Evolutionary conservation across 2,113 vertebrate species (phyloP), one percentile per base, ranked within the genome.

Genomic region (Phoxinus phoxinus): DNA sequence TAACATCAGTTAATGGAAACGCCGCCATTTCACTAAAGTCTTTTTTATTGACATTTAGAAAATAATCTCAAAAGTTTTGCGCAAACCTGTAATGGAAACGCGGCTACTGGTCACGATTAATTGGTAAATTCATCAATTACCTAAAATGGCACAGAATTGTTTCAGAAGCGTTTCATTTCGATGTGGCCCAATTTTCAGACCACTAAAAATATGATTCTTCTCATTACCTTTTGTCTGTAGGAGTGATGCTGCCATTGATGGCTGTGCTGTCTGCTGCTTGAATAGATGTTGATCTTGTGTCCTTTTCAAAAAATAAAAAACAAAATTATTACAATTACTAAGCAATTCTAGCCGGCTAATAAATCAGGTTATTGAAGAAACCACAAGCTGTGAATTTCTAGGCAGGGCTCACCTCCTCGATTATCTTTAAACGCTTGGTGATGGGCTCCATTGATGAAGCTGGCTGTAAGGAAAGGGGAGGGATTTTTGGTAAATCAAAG

Each of bases 241-340:
- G 98, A 0, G 96, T 99, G 93, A 99, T 96, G 91, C 94, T 99
- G 93, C 98, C 98, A 53, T 99, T 99, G 89, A 99, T 95, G 5
- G 98, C 98, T 17, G 98, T 99, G 94, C 97, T 99, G 94, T 99
- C 98, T 86, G 98, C 98, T 86, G 98, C 97, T 92, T 99, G 98
- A 91, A 99, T 99, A 71, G 98, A 99, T 13, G 98, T 98, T 30
- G 97, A 98, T 72, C 97, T 95, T 1, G 97, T 96, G 90, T 97
- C 98, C 97, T 99, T 88, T 41, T 87, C 25, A 84, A 83, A 87
- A 87, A 32, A 69, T 81, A 90, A 86, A 78, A 27, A 2, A 74
- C 48, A 35, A 32, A 9, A 81, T 4, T n/a, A 51, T 27, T 41
- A 69, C 6, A 83, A 63, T 25, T 2, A n/a, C 23, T 46, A 35